These are phyloP conservation scores for Andrena haemorrhoa DNA, from an alignment of 2,888 invertebrate genomes.

Conservation along the genomic window DNA sequence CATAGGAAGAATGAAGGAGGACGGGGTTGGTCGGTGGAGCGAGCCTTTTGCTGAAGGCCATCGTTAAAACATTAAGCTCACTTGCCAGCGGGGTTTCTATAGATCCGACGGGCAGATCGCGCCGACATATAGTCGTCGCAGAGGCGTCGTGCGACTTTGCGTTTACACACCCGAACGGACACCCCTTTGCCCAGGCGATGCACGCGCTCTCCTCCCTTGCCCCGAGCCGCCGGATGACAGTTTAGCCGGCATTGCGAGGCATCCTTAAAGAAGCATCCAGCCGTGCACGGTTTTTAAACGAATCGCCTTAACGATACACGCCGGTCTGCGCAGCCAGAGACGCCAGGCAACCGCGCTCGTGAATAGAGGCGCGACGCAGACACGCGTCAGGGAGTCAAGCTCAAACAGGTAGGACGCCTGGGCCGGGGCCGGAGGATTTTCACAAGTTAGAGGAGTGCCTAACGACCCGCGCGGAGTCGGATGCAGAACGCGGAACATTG, in stretches of 20 bases:
- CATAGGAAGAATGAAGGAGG: background rate
- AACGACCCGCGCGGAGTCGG: conserved; percentile 47
- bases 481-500: conserved; percentile 46
- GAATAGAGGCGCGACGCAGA: conserved; percentile 12
- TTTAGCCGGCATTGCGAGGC: conserved; percentile 42
- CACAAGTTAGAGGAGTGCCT: conserved; percentile 40
- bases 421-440: conserved; percentile 10
- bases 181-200: conserved; percentile 58
- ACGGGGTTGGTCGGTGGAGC: background rate
- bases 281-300: conserved; percentile 50
- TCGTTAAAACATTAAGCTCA: conserved; percentile 26
- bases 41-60: background rate
- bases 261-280: conserved; percentile 58
- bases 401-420: conserved; percentile 37
- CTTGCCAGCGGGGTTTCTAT: conserved; percentile 17
- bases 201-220: conserved; percentile 15
- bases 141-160: conserved; percentile 43
- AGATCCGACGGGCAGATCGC: conserved; percentile 31
- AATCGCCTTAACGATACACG: conserved; percentile 58
- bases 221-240: conserved; percentile 30
- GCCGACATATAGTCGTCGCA: conserved; percentile 15
- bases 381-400: conserved; percentile 15
- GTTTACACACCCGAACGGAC: conserved; percentile 59
- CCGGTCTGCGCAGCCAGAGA: conserved; percentile 31
- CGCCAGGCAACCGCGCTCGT: background rate